Base-by-base conservation (phyloP, 1,140 invertebrate genomes). In the Pristionchus pacificus region DNA sequence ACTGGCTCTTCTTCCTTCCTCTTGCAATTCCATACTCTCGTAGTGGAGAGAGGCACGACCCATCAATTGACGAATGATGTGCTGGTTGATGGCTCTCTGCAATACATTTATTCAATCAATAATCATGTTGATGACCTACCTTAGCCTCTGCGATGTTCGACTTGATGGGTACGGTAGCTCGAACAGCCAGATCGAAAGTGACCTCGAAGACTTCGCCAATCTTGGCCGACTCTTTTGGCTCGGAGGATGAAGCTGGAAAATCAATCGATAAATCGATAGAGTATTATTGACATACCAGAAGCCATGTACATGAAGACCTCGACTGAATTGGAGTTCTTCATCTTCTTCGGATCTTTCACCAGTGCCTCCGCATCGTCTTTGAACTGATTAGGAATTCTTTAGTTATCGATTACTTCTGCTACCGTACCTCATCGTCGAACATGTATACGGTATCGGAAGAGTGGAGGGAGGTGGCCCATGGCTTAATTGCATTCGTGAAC, bases 1-100 rank as follows among this genome's bases (percentile, higher is more conserved):
- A 25, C 33, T 59, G 15, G 66, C 29, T 10, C 55, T 33, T 59
- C 24, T 29, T 24, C 68, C 75, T 28, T 76, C 69, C 57, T 76
- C 75, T 1, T 72, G 64, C 2, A 76, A 55, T 65, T 74, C 75
- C 68, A 74, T 76, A n/a, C 68, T 68, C 58, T 73, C 71, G 29
- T 73, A 73, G 29, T 73, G 71, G 24, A 73, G 66, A 67, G 63
- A 63, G 38, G 66, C 71, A 64, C 71, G 68, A 0, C 65, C 71
- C 28, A 69, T 38, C n/a, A 73, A 2, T 38, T 30, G 38, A 2
- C 71, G 27, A 27, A 73, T 58, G n/a, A 73, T 59, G 57, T 73
- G 71, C 29, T 73, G 71, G 15, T 73, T 68, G 6, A 73, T 55
- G 2, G 71, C 71, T 14, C 32, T 57, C 15, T 63, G 64, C n/a